Percentiles rank a stretch among this genome's conserved stretches.
Conservation (phyloP, 2,113 vertebrate species). For the Speoplatyrhinus poulsoni region DNA sequence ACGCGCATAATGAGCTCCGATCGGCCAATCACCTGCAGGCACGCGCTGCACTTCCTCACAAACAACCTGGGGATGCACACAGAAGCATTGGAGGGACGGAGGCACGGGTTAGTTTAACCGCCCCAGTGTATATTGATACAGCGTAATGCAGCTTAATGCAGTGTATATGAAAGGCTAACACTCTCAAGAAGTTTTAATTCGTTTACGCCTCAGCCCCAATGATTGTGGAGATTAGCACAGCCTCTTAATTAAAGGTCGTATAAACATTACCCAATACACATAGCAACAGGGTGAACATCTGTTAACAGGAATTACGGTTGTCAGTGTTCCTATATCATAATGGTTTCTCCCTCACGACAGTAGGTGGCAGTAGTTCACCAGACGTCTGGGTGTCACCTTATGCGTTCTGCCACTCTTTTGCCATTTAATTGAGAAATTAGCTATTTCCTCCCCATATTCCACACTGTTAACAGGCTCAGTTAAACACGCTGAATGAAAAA, state of each 20-base stretch:
- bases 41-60: slow-evolving; percentile 88
- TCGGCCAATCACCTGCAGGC: slow-evolving; percentile 83
- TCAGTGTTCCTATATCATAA: slow-evolving; percentile 19
- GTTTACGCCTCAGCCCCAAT: slow-evolving; percentile 44
- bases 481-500: slow-evolving; percentile 31
- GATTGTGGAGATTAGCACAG: slow-evolving; percentile 53
- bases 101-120: background rate
- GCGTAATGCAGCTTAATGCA: background rate
- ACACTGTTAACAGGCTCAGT: slow-evolving; percentile 26
- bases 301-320: slow-evolving; percentile 58
- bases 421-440: slow-evolving; percentile 29
- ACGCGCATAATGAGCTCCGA: slow-evolving; percentile 90
- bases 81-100: slow-evolving; percentile 12
- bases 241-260: slow-evolving; percentile 71
- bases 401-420: slow-evolving; percentile 10
- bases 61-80: slow-evolving; percentile 78
- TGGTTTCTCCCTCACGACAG: slow-evolving; percentile 41
- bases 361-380: slow-evolving; percentile 69
- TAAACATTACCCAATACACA: slow-evolving; percentile 67
- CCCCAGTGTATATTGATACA: background rate
- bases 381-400: background rate
- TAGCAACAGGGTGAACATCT: slow-evolving; percentile 72
- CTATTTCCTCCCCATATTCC: slow-evolving; percentile 26
- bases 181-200: slow-evolving; percentile 36
- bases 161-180: slow-evolving; percentile 44